These are phyloP conservation scores for Apis dorsata DNA, from an alignment of 1,140 invertebrate genomes.

Conservation along the genomic window DNA sequence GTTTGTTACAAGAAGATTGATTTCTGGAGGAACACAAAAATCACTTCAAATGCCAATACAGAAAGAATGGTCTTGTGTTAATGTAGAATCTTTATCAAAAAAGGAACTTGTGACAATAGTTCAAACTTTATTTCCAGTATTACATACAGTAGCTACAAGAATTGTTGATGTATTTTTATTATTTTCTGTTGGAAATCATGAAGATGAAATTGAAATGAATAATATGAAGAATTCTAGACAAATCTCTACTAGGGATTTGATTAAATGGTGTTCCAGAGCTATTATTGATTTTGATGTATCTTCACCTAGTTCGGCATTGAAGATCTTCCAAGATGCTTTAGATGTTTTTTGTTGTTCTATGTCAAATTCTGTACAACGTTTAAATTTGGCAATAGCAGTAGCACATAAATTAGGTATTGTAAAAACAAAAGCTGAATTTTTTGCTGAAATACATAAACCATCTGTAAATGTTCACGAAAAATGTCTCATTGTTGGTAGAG, in stretches of 20 bases:
- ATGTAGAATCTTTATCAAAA: constrained; percentile 88
- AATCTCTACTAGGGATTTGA: constrained; percentile 92
- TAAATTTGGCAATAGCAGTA: constrained; percentile 87
- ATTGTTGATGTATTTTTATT: constrained; percentile 92
- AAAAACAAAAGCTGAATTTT: constrained; percentile 91
- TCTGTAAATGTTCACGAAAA: constrained; percentile 81
- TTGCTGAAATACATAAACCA: constrained; percentile 89
- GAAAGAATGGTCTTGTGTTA: constrained; percentile 91
- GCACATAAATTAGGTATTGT: constrained; percentile 91
- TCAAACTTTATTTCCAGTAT: constrained; percentile 84
- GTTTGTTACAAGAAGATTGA: constrained; percentile 91
- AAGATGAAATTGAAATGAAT: constrained; percentile 61
- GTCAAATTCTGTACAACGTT: constrained; percentile 82
- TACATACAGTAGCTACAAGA: constrained; percentile 87
- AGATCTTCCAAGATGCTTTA: constrained; percentile 93
- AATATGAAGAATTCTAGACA: constrained; percentile 79
- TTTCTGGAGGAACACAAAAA: constrained; percentile 82
- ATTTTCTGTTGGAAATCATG: constrained; percentile 86
- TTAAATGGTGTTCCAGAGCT: constrained; percentile 94
- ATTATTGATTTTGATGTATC: constrained; percentile 87
- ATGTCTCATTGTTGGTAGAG: constrained; percentile 82
- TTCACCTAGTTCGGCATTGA: constrained; percentile 86
- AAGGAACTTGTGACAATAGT: constrained; percentile 87
- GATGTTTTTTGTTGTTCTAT: constrained; percentile 94
- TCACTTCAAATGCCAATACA: constrained; percentile 86